These are phyloP conservation scores for Falcunculus frontatus DNA, from an alignment of 2,113 vertebrate species.

Conservation along the genomic window DNA sequence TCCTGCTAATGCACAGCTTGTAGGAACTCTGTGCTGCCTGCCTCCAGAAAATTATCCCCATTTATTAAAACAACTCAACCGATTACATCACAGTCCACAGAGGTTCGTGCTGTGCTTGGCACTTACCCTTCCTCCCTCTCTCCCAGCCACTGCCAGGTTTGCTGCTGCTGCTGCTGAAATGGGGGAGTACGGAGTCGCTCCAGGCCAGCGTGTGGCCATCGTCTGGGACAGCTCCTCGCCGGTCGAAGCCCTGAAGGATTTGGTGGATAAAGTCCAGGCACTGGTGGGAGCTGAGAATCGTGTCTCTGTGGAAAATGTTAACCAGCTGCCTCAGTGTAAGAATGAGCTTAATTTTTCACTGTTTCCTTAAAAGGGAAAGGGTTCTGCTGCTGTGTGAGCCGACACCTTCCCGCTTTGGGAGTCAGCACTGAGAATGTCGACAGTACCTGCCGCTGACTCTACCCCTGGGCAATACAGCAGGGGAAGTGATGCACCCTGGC, in stretches of 20 bases:
- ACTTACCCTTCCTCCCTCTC: not conserved
- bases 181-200: slow-evolving; percentile 75
- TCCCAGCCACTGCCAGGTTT: not conserved
- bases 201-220: slow-evolving; percentile 81
- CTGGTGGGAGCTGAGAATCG: slow-evolving; percentile 71
- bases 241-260: slow-evolving; percentile 63
- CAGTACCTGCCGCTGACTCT: not conserved
- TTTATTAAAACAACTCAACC: not conserved
- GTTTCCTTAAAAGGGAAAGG: not conserved
- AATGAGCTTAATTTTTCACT: not conserved
- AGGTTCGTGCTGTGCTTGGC: fast-evolving
- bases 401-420: not conserved
- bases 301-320: slow-evolving; percentile 83
- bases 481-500: not conserved
- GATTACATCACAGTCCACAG: not conserved
- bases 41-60: not conserved
- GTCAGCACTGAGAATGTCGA: fast-evolving
- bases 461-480: not conserved
- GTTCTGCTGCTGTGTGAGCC: not conserved
- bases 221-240: slow-evolving; percentile 80
- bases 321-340: slow-evolving; percentile 83
- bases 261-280: slow-evolving; percentile 70
- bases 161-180: slow-evolving; percentile 41
- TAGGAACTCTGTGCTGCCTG: not conserved
- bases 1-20: fast-evolving